Conservation (phyloP, 2,113 vertebrate species). For the Malaclemys terrapin region DNA sequence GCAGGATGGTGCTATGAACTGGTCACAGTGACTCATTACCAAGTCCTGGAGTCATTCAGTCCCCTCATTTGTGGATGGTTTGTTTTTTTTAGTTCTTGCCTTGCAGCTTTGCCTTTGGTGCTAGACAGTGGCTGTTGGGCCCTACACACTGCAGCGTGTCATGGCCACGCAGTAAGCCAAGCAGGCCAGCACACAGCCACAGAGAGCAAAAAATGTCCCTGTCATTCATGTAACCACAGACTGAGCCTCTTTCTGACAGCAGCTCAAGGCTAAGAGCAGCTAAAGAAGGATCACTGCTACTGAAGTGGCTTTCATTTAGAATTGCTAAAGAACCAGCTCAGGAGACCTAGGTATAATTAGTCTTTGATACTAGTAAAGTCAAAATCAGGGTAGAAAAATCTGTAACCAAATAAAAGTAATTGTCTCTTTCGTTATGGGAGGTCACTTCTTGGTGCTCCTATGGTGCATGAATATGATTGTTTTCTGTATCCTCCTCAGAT, state of each 20-base stretch:
- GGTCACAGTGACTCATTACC: not conserved
- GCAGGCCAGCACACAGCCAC: not conserved
- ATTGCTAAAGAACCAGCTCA: conserved; percentile 7
- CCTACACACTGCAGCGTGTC: fast-evolving
- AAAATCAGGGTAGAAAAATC: conserved; percentile 41
- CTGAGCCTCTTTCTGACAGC: not conserved
- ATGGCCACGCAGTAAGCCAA: not conserved
- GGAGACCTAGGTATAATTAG: not conserved
- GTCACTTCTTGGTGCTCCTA: not conserved
- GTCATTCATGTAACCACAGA: not conserved
- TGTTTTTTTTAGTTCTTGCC: not conserved
- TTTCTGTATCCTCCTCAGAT: not conserved
- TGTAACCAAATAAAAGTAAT: not conserved
- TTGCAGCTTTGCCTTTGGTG: not conserved
- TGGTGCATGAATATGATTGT: not conserved
- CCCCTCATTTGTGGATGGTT: not conserved
- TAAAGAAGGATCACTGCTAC: not conserved
- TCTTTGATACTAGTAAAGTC: not conserved
- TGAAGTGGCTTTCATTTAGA: not conserved
- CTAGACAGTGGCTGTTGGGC: not conserved
- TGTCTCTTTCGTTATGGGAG: not conserved
- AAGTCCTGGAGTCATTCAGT: not conserved
- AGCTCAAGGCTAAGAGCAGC: not conserved
- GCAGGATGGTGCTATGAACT: not conserved
- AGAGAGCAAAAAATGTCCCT: not conserved